These are phyloP conservation scores for Drosophila obscura DNA, from an alignment of 1,140 invertebrate species.

Conservation along the genomic window DNA sequence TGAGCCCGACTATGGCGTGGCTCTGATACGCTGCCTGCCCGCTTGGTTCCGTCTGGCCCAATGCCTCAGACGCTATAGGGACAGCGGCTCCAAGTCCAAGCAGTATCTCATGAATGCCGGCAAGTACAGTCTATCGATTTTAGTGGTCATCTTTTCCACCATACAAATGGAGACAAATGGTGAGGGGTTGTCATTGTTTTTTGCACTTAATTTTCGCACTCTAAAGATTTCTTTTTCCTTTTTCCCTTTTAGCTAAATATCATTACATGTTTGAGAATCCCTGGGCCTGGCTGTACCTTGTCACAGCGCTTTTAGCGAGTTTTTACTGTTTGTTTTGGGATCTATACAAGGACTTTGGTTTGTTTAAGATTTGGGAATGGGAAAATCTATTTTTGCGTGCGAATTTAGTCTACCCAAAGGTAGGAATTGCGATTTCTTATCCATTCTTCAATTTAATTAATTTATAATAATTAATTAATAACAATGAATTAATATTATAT, in stretches of 20 bases:
- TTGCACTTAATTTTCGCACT: neutral
- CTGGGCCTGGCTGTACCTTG: constrained; percentile 89
- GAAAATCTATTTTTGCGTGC: constrained; percentile 91
- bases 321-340: constrained; percentile 95
- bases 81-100: constrained; percentile 85
- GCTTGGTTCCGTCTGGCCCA: constrained; percentile 94
- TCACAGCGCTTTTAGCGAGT: constrained; percentile 89
- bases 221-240: too few species aligned
- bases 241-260: constrained; percentile 85
- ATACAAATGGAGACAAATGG: constrained; percentile 36
- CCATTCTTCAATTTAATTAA: too few species aligned
- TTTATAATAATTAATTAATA: too few species aligned
- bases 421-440: neutral
- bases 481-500: too few species aligned
- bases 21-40: constrained; percentile 90
- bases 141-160: constrained; percentile 87
- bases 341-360: constrained; percentile 97
- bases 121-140: constrained; percentile 91
- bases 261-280: constrained; percentile 87
- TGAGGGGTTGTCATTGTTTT: neutral
- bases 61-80: constrained; percentile 89
- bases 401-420: constrained; percentile 88
- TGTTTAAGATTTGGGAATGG: constrained; percentile 92
- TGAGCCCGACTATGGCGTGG: constrained; percentile 49
- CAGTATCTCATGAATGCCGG: constrained; percentile 92